Evolutionary conservation across 2,797 vertebrate species (phyloP).

Genomic region (Notolabrus celidotus): DNA sequence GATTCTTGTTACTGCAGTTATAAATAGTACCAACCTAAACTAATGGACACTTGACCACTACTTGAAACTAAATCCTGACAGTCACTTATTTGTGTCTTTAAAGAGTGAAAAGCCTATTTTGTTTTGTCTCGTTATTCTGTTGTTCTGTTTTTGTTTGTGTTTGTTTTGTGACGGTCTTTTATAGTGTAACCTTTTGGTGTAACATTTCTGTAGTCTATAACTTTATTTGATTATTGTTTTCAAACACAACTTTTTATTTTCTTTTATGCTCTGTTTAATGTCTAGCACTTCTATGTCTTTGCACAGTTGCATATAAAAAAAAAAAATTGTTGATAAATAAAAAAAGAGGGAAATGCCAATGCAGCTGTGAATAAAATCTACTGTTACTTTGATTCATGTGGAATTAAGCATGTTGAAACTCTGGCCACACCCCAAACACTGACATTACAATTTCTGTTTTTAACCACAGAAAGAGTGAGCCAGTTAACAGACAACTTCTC

Average conservation of each 20-base stretch:
- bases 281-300: too few species aligned
- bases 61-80: background rate
- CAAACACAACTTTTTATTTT: too few species aligned
- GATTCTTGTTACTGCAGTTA: too few species aligned
- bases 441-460: constrained; percentile 2
- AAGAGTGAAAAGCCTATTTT: background rate
- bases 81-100: background rate
- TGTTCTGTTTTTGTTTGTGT: too few species aligned
- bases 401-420: constrained; percentile 1
- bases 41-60: background rate
- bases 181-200: too few species aligned
- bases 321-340: too few species aligned
- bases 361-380: background rate
- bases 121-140: too few species aligned
- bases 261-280: too few species aligned
- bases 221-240: too few species aligned
- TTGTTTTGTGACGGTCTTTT: too few species aligned
- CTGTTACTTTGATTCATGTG: background rate
- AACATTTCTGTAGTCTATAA: too few species aligned
- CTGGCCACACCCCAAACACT: background rate
- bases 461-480: background rate
- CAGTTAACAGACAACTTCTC: background rate
- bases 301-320: too few species aligned
- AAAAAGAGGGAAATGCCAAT: background rate
- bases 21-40: background rate